Evolutionary conservation across 2,113 vertebrate genomes (phyloP).

Genomic region (Ammodytes marinus): DNA sequence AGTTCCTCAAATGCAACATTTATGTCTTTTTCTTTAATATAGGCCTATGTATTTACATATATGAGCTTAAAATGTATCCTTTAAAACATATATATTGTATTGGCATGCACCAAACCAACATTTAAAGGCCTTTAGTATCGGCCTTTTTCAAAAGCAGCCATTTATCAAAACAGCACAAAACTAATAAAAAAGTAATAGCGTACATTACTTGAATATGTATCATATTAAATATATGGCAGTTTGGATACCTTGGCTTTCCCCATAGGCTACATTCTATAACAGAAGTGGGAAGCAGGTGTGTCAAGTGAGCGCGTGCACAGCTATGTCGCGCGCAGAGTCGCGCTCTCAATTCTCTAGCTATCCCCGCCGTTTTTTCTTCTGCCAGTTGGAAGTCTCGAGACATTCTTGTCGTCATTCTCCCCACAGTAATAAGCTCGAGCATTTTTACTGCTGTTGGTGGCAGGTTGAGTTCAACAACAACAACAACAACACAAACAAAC

Average conservation of each 20-base stretch:
- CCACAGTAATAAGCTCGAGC: background rate
- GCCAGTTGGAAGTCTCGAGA: slow-evolving; percentile 30
- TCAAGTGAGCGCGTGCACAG: slow-evolving; percentile 55
- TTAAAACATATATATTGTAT: too few species aligned
- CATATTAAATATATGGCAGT: too few species aligned
- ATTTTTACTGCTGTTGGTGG: background rate
- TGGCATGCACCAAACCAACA: background rate
- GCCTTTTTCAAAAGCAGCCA: too few species aligned
- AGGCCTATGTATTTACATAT: background rate
- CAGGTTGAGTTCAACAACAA: background rate
- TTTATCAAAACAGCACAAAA: background rate
- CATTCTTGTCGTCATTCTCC: slow-evolving; percentile 7
- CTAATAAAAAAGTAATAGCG: too few species aligned
- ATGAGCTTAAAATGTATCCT: background rate
- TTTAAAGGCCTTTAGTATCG: background rate
- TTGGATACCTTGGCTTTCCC: too few species aligned
- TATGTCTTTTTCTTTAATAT: background rate
- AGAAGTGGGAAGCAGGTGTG: slow-evolving; percentile 18
- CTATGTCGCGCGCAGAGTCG: slow-evolving; percentile 9
- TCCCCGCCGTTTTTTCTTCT: background rate
- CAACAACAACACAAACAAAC: slow-evolving; percentile 30
- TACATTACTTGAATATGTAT: too few species aligned
- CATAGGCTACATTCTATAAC: background rate
- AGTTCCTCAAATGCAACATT: background rate
- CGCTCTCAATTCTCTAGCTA: slow-evolving; percentile 34